phyloP scores from a whole-genome alignment of 2,888 invertebrate species.

The Melinaea menophilus region DNA sequence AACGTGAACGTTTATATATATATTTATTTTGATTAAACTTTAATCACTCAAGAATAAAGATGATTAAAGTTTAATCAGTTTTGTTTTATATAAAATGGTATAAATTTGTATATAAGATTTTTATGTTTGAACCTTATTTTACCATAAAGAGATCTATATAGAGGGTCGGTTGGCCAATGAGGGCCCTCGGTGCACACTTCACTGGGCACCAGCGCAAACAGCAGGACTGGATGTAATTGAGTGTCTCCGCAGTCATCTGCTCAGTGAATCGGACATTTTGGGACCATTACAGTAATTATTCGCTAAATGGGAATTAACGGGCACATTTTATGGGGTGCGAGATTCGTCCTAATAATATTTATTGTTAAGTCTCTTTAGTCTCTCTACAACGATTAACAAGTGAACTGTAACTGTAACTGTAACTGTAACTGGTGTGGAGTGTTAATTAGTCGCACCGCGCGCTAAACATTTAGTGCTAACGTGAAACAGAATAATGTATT shows the following conservation, averaged over 20 bases:
- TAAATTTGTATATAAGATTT: no score
- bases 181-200: constrained; percentile 51
- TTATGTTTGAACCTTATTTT: no score
- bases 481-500: constrained; percentile 48
- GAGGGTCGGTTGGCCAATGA: constrained; percentile 58
- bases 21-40: no score
- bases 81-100: no score
- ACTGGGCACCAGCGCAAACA: constrained; percentile 59
- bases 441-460: constrained; percentile 6
- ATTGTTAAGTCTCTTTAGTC: no score
- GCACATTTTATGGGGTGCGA: constrained; percentile 54
- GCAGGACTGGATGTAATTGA: constrained; percentile 65
- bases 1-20: constrained; percentile 22
- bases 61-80: no score
- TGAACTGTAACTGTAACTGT: constrained; percentile 7
- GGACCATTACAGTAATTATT: constrained; percentile 65
- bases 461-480: constrained; percentile 48
- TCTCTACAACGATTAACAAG: not conserved
- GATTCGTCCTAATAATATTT: no score
- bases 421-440: not conserved
- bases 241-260: constrained; percentile 42
- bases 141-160: not conserved
- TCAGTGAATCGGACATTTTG: constrained; percentile 49
- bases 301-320: constrained; percentile 67
- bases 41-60: no score